These are phyloP conservation scores for Tylochromis polylepis DNA, from an alignment of 2,113 vertebrate genomes.

Conservation along the genomic window DNA sequence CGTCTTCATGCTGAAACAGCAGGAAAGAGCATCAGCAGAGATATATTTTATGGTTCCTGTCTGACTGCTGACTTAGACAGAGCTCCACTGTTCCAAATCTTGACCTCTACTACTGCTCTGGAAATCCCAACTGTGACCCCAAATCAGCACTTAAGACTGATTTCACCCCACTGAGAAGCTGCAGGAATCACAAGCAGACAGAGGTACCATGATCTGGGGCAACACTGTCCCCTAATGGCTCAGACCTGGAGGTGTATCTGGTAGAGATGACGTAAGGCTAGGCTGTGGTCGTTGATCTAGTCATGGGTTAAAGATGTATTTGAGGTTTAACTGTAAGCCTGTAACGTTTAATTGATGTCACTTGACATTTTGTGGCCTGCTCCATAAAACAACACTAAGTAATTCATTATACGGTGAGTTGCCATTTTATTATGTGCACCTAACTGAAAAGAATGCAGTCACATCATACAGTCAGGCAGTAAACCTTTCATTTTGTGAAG, in stretches of 20 bases:
- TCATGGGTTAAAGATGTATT: background rate
- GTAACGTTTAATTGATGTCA: background rate
- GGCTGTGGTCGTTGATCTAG: background rate
- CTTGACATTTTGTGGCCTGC: background rate
- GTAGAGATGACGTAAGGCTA: constrained; percentile 36
- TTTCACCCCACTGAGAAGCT: constrained; percentile 20
- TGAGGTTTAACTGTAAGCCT: background rate
- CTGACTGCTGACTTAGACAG: constrained; percentile 38
- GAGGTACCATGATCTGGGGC: constrained; percentile 3
- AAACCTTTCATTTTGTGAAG: background rate
- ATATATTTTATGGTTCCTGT: constrained; percentile 34
- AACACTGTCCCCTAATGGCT: constrained; percentile 62
- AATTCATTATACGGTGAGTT: background rate
- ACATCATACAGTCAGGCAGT: background rate
- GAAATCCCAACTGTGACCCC: constrained; percentile 51
- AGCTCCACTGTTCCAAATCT: constrained; percentile 23
- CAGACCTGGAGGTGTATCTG: background rate
- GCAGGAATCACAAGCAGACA: background rate
- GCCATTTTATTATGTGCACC: background rate
- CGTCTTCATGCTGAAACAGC: constrained; percentile 33
- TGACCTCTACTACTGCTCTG: constrained; percentile 35
- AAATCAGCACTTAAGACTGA: constrained; percentile 49
- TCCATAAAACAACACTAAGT: background rate
- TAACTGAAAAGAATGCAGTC: background rate
- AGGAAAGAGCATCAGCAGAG: constrained; percentile 1